Evolutionary conservation across 2,113 vertebrate species (phyloP), one percentile per base, ranked within the genome.

Genomic region (Microtus pennsylvanicus): DNA sequence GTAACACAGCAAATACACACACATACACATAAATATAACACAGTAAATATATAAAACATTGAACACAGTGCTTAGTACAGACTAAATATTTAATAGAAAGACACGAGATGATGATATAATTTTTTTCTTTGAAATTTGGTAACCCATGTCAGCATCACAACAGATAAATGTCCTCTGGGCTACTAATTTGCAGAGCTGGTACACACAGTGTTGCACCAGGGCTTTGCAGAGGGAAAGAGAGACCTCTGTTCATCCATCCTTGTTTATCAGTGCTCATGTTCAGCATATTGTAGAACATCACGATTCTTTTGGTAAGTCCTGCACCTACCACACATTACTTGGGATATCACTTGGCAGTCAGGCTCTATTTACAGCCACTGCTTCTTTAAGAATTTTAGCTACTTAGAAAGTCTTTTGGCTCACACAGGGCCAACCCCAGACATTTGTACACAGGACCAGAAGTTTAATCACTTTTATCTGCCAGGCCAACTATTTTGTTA

Each of bases 381-480:
- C 50, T 94, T 90, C 50, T 87, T 96, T 67, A 87, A 67, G 61
- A 77, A 92, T 81, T 96, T 45, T 50, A 89, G 72, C 24, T 61
- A 69, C 28, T 65, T 81, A 24, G 50, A 90, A 93, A 89, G 47
- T 35, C n/a, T 91, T 80, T 55, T 0, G 0, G 83, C 50, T 89
- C 58, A 76, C 21, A 45, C 52, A 26, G 33, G 14, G 88, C 42
- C 67, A 95, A 96, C 45, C 8, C 19, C 58, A 83, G 30, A 52
- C 17, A 55, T 85, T 96, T 88, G 33, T 80, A 61, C 42, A 80
- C 69, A 92, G 45, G 33, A 38, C 19, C 74, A 96, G 50, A 70
- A 75, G 19, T n/a, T 90, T 83, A 82, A 90, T 28, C 10, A 19
- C 87, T 96, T 93, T 94, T 90, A 90, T 90, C 75, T 69, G 70